A percentile compares a stretch with the other conserved stretches of the same genome.
phyloP scores from a whole-genome alignment of 1,140 invertebrate genomes.

The Octopus sinensis region DNA sequence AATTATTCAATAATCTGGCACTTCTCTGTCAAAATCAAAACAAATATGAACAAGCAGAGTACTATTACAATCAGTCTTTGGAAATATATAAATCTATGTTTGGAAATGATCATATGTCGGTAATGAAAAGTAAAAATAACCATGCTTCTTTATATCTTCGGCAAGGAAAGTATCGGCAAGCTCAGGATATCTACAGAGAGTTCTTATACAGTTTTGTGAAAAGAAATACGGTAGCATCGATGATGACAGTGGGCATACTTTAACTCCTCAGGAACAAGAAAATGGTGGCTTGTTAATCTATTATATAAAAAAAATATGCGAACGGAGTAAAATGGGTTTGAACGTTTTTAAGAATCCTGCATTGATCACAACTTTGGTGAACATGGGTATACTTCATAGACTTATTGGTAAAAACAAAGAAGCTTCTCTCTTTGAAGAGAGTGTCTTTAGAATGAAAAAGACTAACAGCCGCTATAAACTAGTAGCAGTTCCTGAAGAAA shows the following conservation, averaged over 20 bases:
- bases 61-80: background rate
- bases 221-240: background rate
- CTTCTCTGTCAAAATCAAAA: constrained; percentile 2
- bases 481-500: background rate
- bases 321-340: background rate
- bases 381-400: background rate
- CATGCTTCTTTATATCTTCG: background rate
- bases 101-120: background rate
- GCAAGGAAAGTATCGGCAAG: background rate
- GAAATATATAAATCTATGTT: background rate
- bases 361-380: background rate
- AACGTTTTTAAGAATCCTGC: background rate
- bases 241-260: background rate
- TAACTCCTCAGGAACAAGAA: background rate
- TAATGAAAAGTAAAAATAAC: background rate
- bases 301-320: constrained; percentile 1
- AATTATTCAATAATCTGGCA: constrained; percentile 1
- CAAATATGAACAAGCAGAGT: background rate
- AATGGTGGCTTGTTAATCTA: background rate
- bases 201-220: constrained; percentile 5
- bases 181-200: background rate
- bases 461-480: background rate
- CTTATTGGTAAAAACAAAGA: background rate
- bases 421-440: constrained; percentile 3
- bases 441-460: background rate